These are phyloP conservation scores for Chelonoidis abingdonii DNA, from an alignment of 2,113 vertebrate species.

Conservation along the genomic window DNA sequence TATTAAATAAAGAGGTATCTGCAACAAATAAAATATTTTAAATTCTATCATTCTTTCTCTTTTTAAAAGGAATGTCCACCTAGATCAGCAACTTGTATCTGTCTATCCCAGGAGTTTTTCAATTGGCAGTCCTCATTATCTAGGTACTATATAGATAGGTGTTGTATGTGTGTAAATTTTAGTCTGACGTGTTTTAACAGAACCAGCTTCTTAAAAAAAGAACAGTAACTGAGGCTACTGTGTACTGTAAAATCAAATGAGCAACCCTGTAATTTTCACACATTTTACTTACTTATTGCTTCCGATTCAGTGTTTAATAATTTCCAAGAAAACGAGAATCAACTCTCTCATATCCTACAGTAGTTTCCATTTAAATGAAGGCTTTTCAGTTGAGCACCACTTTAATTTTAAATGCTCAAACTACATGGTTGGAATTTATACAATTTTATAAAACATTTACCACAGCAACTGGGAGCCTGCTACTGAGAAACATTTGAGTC, in stretches of 20 bases:
- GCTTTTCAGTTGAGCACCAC: background rate
- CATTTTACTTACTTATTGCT: background rate
- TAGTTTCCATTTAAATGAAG: background rate
- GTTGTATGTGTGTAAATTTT: background rate
- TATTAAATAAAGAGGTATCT: background rate
- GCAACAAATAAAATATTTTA: background rate
- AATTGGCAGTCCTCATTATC: background rate
- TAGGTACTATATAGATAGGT: background rate
- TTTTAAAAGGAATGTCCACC: background rate
- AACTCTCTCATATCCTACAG: background rate
- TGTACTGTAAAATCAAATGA: background rate
- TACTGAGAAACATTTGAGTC: slow-evolving; percentile 10
- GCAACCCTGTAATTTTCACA: background rate
- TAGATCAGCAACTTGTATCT: background rate
- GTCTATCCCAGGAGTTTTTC: background rate
- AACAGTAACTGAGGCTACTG: background rate
- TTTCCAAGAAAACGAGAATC: background rate
- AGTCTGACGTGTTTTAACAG: background rate
- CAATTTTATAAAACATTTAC: background rate
- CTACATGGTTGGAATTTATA: background rate
- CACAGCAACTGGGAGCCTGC: background rate
- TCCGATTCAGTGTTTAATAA: background rate
- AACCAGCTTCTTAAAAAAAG: background rate
- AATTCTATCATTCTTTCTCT: background rate
- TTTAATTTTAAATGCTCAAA: slow-evolving; percentile 13